phyloP scores from a whole-genome alignment of 2,113 vertebrate genomes.

The Corythornis vintsioides region DNA sequence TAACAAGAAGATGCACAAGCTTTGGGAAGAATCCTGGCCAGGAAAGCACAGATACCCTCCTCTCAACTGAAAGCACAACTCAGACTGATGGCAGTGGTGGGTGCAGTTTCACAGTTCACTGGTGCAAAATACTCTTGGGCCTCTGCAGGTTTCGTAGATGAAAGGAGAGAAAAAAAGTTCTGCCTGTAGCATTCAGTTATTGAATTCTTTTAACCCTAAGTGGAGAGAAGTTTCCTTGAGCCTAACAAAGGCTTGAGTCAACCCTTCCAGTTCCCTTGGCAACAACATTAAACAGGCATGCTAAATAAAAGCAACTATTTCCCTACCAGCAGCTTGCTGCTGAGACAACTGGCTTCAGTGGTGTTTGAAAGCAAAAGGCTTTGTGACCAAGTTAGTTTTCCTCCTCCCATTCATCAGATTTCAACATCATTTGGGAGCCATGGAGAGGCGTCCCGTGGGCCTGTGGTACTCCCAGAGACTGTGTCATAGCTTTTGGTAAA shows the following conservation, averaged over 20 bases:
- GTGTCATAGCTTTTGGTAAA: neutral
- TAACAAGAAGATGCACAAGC: neutral
- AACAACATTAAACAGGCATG: constrained; percentile 50
- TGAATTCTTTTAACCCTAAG: constrained; percentile 25
- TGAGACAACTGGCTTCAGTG: neutral
- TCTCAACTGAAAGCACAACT: rapidly evolving
- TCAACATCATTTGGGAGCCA: neutral
- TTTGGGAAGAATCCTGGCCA: neutral
- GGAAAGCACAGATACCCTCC: neutral
- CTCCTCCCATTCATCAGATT: neutral
- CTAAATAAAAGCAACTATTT: constrained; percentile 26
- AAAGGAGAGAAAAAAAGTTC: neutral
- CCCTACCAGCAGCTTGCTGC: constrained; percentile 1
- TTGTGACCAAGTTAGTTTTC: neutral
- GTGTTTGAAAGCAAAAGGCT: neutral
- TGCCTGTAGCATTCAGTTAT: rapidly evolving
- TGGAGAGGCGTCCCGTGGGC: neutral
- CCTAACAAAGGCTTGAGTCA: constrained; percentile 34
- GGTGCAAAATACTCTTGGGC: rapidly evolving
- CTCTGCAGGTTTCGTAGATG: rapidly evolving
- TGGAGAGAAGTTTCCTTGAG: constrained; percentile 31
- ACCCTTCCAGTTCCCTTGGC: constrained; percentile 67
- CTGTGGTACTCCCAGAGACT: neutral
- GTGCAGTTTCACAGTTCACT: neutral
- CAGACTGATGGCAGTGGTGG: rapidly evolving